Percentiles rank a stretch among this genome's conserved stretches.
Conservation (phyloP, 2,113 vertebrate species). For the Gymnarchus niloticus region DNA sequence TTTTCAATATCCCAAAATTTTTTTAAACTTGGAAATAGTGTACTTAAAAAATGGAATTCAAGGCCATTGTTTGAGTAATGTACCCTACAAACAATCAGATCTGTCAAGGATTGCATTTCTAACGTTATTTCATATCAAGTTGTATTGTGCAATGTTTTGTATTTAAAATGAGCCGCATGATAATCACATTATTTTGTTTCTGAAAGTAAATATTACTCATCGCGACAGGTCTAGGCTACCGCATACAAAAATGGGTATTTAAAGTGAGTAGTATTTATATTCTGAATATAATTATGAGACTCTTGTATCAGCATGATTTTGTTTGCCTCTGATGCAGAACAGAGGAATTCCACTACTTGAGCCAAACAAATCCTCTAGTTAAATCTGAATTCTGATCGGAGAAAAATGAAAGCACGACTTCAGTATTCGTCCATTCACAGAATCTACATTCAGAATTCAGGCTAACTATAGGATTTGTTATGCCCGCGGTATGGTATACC, state of each 20-base stretch:
- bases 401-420: no score
- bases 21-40: background rate
- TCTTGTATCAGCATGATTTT: background rate
- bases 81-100: background rate
- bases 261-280: background rate
- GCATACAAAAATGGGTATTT: background rate
- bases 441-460: no score
- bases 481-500: no score
- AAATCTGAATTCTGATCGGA: no score
- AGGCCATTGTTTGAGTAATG: background rate
- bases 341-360: no score
- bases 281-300: background rate
- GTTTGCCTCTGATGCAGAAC: background rate
- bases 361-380: no score
- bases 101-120: background rate
- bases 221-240: background rate
- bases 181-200: background rate
- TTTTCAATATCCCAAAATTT: background rate
- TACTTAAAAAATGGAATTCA: background rate
- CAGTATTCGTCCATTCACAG: no score
- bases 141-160: background rate
- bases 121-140: background rate
- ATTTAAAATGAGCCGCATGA: background rate
- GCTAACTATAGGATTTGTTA: no score
- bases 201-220: background rate